Evolutionary conservation across 2,888 invertebrate species (phyloP).

Genomic region (Adineta ricciae): DNA sequence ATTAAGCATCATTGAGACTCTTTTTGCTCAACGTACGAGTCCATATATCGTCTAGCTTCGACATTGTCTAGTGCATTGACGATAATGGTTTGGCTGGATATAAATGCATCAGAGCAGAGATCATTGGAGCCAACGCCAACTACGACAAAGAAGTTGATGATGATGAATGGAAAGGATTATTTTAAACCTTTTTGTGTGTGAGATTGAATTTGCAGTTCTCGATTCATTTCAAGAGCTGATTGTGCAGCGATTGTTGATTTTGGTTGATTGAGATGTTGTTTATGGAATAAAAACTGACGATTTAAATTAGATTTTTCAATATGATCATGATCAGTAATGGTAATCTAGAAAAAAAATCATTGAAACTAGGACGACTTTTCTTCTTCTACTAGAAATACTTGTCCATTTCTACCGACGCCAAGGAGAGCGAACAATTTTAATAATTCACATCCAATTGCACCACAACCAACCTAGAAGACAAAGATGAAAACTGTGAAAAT

Average conservation of each 20-base stretch:
- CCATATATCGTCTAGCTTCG: constrained; percentile 49
- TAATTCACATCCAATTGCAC: constrained; percentile 52
- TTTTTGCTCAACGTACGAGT: constrained; percentile 43
- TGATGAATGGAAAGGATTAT: constrained; percentile 8
- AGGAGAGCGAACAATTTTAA: constrained; percentile 49
- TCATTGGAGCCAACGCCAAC: constrained; percentile 47
- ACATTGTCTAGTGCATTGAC: constrained; percentile 51
- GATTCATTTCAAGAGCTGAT: constrained; percentile 45
- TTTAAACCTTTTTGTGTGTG: constrained; percentile 46
- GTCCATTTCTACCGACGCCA: constrained; percentile 41
- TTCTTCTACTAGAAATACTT: constrained; percentile 35
- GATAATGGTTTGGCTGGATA: constrained; percentile 41
- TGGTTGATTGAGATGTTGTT: constrained; percentile 47
- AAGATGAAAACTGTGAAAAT: constrained; percentile 11
- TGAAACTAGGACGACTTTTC: no score
- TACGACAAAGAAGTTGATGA: constrained; percentile 30
- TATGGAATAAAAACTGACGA: constrained; percentile 49
- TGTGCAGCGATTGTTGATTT: constrained; percentile 47
- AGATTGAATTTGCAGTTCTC: constrained; percentile 45
- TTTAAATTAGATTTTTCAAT: constrained; percentile 51
- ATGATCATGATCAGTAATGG: constrained; percentile 49
- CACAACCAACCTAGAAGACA: constrained; percentile 46
- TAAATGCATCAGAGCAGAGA: constrained; percentile 46
- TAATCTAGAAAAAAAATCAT: constrained; percentile 36
- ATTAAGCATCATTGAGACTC: no score